Conservation (phyloP, 1,140 invertebrate species). For the Drosophila kohkoa region DNA sequence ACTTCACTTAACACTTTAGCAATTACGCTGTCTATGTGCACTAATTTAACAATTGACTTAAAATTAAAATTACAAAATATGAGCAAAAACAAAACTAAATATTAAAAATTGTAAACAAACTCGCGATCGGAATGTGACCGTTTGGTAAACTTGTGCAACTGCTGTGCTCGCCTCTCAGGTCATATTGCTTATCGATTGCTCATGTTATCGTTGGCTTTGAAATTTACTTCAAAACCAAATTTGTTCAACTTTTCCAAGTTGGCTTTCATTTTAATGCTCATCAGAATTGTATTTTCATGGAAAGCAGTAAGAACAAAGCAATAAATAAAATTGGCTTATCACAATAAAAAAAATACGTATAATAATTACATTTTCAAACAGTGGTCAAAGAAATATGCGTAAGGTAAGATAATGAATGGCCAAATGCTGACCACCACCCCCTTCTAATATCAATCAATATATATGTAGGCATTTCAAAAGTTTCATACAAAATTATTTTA, state of each 20-base stretch:
- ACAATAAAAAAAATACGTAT: background rate
- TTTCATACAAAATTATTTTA: background rate
- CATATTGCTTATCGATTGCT: slow-evolving; percentile 23
- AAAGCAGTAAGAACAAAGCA: slow-evolving; percentile 28
- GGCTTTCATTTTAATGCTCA: slow-evolving; percentile 26
- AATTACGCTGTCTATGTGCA: too few species aligned
- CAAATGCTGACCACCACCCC: slow-evolving; percentile 25
- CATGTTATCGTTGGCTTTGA: slow-evolving; percentile 24
- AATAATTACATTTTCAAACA: slow-evolving; percentile 4
- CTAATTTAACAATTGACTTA: too few species aligned
- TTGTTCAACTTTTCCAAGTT: background rate
- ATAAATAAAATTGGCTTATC: slow-evolving; percentile 12
- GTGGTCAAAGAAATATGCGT: slow-evolving; percentile 28
- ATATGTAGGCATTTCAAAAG: too few species aligned
- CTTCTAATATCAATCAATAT: background rate
- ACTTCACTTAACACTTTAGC: too few species aligned
- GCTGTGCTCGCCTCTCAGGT: background rate
- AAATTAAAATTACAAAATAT: too few species aligned
- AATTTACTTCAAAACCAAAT: slow-evolving; percentile 13
- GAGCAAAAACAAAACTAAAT: too few species aligned
- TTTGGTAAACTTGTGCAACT: background rate
- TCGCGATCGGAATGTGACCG: background rate
- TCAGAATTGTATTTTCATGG: slow-evolving; percentile 41
- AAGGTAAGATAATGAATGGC: slow-evolving; percentile 39
- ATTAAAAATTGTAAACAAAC: background rate